Base-by-base conservation (phyloP, 2,113 vertebrate species). In the Vulpes ferrilata region DNA sequence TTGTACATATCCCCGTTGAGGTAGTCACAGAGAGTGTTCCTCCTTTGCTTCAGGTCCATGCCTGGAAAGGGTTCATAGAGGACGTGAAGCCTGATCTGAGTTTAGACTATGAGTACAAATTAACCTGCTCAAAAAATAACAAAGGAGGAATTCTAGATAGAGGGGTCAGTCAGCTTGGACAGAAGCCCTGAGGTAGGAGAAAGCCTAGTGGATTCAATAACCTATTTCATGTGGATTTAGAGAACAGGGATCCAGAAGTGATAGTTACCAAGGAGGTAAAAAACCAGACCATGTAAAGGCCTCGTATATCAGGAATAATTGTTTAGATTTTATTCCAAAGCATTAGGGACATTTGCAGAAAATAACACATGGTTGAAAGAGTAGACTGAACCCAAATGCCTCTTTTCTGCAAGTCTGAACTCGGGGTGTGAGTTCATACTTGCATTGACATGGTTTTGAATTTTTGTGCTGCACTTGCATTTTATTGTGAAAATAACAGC, bases 51-150 rank as follows among this genome's bases (percentile, higher is more conserved):
- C 51, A 74, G 43, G 13, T 32, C 22, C 17, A 0, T 59, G 15
- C 15, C 64, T 90, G 13, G 4, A 60, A 51, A 71, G 27, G 19
- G 13, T 51, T 81, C 55, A 10, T 17, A 78, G 73, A 93, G 57
- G 32, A 74, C n/a, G 51, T 38, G n/a, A 82, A 71, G 20, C 32
- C 53, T 74, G 35, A 92, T 78, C 53, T n/a, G 27, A 67, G n/a
- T 69, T 95, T 95, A 59, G 71, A 95, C 51, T 65, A 43, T n/a
- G n/a, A 85, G 20, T 64, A n/a, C 38, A 89, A 51, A 71, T 85
- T 62, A 83, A 7, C 69, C 57, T 80, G 38, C n/a, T 88, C 16
- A 67, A 71, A 95, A 64, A 48, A 48, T 25, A 30, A 89, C n/a
- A 27, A 79, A 80, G 32, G 32, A 4, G 6, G 30, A 55, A 38